phyloP scores from a whole-genome alignment of 2,888 invertebrate genomes.

The Meliscaeva auricollis region DNA sequence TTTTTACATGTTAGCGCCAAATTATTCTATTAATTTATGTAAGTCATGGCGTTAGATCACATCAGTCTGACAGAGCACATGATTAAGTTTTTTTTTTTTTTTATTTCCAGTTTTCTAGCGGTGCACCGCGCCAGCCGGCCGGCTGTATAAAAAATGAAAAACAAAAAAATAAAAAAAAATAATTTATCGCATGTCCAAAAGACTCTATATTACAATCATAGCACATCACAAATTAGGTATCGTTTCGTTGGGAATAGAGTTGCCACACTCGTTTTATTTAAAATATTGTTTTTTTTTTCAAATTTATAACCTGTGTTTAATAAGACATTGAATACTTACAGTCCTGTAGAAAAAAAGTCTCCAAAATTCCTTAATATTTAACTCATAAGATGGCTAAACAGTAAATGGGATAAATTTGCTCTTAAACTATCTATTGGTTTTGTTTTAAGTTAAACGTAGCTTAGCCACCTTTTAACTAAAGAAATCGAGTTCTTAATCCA shows the following conservation, averaged over 20 bases:
- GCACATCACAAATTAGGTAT: background rate
- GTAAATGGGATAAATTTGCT: too few relatives aligned
- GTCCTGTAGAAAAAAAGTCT: too few relatives aligned
- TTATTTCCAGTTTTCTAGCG: slow-evolving; percentile 23
- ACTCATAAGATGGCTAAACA: too few relatives aligned
- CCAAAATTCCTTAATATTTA: too few relatives aligned
- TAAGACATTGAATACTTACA: too few relatives aligned
- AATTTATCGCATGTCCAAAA: slow-evolving; percentile 5
- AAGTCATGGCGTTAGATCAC: slow-evolving; percentile 53
- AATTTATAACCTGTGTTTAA: too few relatives aligned
- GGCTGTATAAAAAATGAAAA: background rate
- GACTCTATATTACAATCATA: background rate
- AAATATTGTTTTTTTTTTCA: too few relatives aligned
- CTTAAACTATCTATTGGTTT: too few relatives aligned
- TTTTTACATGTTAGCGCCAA: slow-evolving; percentile 45
- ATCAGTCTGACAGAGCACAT: slow-evolving; percentile 37
- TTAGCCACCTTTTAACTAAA: too few relatives aligned
- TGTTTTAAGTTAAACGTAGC: too few relatives aligned
- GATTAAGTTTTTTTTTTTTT: slow-evolving; percentile 41
- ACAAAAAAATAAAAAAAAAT: background rate
- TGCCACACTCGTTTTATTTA: background rate
- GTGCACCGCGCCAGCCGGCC: background rate
- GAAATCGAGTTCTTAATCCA: too few relatives aligned
- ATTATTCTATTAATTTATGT: slow-evolving; percentile 48
- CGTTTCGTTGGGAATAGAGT: background rate